Base-by-base conservation (phyloP, 1,140 invertebrate genomes). In the Acyrthosiphon pisum region DNA sequence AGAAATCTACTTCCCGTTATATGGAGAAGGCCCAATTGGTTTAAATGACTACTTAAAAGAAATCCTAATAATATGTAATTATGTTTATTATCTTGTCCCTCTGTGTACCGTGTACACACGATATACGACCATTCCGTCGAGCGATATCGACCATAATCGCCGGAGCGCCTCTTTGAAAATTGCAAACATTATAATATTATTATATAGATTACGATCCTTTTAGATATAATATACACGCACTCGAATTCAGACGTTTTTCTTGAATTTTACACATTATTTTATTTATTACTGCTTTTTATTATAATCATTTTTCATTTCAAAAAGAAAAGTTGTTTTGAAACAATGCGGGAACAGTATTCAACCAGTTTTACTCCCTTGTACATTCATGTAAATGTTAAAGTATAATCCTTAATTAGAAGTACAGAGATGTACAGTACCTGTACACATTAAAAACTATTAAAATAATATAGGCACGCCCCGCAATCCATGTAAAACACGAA, bases 1-100 rank as follows among this genome's bases (percentile, higher is more conserved):
- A 23, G 0, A 44, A 41, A 83, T 83, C 83, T 26, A 44, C 37
- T 41, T 84, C 8, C 41, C 37, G 35, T 84, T 84, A 84, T 44
- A 44, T 11, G 22, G 8, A 1, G 83, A 84, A 23, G 22, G 83
- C 8, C 14, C 2, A 6, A 41, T 41, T 1, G 37, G 35, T 84
- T 84, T 84, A 84, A 84, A 84, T 41, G 41, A 84, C 37, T 44
- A 41, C 35, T 84, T 84, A 84, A 84, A 41, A 84, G 23, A 84
- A 84, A 44, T 84, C 9, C 22, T 84, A 84, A 84, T 84, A 84
- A 84, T 23, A 84, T 23, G 23, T 44, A 84, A 84, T 84, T 84
- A 84, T 84, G 83, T 84, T 84, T 84, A 41, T 41, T 84, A 41
- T 84, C 83, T 26, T 41, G 81, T 84, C 35, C 44, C 83, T 44